Evolutionary conservation across 1,140 invertebrate species (phyloP), one percentile per base, ranked within the genome.

Genomic region (Aphidius ervi): DNA sequence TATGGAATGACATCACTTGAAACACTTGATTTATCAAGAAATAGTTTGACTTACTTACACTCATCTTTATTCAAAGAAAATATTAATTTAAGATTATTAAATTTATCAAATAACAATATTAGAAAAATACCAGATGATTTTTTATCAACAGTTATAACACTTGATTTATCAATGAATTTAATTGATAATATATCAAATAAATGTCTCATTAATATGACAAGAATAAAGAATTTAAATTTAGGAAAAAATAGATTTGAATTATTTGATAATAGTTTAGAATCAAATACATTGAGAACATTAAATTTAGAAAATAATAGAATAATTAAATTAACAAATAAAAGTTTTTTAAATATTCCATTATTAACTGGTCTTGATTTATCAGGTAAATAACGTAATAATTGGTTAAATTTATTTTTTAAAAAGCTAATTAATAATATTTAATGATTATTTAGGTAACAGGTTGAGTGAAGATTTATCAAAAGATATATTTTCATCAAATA

Each of bases 111-210:
- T 71, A 90, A 90, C 68, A 81, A 52, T 16, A 50, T 78, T 9
- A 10, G 56, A n/a, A 47, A 65, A 7, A 64, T 78, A 10, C 69
- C 67, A 5, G 16, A 5, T 1, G 71, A 64, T 58, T 49, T 77
- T 2, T 64, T 56, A n/a, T 61, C 67, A 0, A 55, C 68, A 0
- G 50, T 65, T 0, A 50, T 52, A 1, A 58, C 76, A 60, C 65
- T 89, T 46, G 86, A 88, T 70, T 68, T 88, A 56, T 88, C 88
- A 0, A 82, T 80, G 66, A 90, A 89, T 70, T 78, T 83, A 63
- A 84, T 90, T 56, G 78, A 76, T 2, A 63, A 68, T 3, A 64
- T 89, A 59, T 80, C 82, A 47, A 74, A 77, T 62, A 81, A 85
- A 39, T 75, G 79, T 39, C 77, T 87, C 43, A 65, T 72, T 9